Percentiles rank a stretch among this genome's conserved stretches.
Evolutionary conservation across 2,113 vertebrate genomes (phyloP).

Genomic region (Thunnus maccoyii): DNA sequence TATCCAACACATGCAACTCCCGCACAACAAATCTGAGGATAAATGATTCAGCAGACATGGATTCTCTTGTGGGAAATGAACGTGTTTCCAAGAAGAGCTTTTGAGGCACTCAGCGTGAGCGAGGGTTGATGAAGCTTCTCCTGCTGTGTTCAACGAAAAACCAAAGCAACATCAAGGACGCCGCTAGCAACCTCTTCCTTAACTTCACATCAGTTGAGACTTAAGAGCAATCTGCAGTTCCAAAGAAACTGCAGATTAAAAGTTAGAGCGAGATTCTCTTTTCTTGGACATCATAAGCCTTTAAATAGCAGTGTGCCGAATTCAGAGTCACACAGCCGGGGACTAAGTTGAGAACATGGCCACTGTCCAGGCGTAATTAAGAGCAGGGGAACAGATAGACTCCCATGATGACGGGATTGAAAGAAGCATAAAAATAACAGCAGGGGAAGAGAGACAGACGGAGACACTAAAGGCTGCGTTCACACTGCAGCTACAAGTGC

Average conservation of each 20-base stretch:
- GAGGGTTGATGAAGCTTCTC: slow-evolving; percentile 3
- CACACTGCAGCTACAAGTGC: slow-evolving; percentile 9
- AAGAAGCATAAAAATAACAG: slow-evolving; percentile 55
- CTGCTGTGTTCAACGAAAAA: neutral
- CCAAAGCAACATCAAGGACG: slow-evolving; percentile 18
- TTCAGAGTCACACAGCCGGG: slow-evolving; percentile 43
- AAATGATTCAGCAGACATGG: neutral
- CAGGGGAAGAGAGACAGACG: slow-evolving; percentile 37
- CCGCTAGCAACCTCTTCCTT: neutral
- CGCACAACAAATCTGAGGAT: neutral
- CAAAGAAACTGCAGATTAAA: slow-evolving; percentile 56
- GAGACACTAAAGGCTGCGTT: slow-evolving; percentile 4
- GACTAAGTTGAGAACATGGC: slow-evolving; percentile 67
- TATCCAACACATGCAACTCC: neutral
- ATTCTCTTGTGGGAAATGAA: neutral
- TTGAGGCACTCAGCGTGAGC: slow-evolving; percentile 1
- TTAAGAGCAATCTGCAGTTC: slow-evolving; percentile 35
- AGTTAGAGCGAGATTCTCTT: slow-evolving; percentile 40
- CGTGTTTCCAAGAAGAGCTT: neutral
- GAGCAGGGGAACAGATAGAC: slow-evolving; percentile 56
- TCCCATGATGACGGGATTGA: slow-evolving; percentile 38
- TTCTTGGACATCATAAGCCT: slow-evolving; percentile 65
- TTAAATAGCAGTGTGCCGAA: slow-evolving; percentile 67
- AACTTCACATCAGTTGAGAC: slow-evolving; percentile 41
- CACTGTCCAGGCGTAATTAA: slow-evolving; percentile 69